Conservation (phyloP, 2,113 vertebrate species). For the Rhinolophus sinicus region DNA sequence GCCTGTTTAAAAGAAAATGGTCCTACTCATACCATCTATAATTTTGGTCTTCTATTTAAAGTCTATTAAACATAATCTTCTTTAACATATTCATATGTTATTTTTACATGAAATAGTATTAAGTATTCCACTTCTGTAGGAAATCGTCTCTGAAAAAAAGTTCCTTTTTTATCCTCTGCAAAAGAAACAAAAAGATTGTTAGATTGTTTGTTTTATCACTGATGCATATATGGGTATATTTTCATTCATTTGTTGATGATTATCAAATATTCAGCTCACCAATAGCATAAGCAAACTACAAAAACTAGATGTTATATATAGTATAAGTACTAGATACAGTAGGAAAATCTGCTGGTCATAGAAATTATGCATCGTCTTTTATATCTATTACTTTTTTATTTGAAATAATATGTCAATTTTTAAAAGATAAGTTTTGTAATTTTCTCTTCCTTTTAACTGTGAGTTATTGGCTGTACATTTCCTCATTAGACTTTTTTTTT, state of each 20-base stretch:
- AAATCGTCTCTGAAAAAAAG: constrained; percentile 58
- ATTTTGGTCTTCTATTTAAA: constrained; percentile 66
- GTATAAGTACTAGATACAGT: constrained; percentile 47
- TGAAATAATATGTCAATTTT: constrained; percentile 64
- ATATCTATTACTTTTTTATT: constrained; percentile 64
- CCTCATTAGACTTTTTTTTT: constrained; percentile 73
- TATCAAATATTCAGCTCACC: constrained; percentile 45
- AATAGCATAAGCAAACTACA: not conserved
- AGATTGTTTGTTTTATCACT: constrained; percentile 52
- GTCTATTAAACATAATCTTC: constrained; percentile 64
- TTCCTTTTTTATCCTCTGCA: constrained; percentile 43
- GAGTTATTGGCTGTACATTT: constrained; percentile 65
- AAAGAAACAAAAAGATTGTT: constrained; percentile 7
- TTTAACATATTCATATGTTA: constrained; percentile 54
- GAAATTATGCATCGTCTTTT: constrained; percentile 47
- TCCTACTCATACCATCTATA: constrained; percentile 65
- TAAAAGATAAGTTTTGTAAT: constrained; percentile 77
- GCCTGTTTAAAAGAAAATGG: constrained; percentile 69
- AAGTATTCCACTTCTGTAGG: constrained; percentile 33
- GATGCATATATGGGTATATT: not conserved
- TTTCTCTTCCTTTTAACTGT: constrained; percentile 74
- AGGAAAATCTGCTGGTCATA: constrained; percentile 47
- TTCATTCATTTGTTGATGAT: constrained; percentile 57
- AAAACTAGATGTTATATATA: constrained; percentile 36
- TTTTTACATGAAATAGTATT: constrained; percentile 46